phyloP scores from a whole-genome alignment of 1,140 invertebrate species.

The Drosophila hydei region DNA sequence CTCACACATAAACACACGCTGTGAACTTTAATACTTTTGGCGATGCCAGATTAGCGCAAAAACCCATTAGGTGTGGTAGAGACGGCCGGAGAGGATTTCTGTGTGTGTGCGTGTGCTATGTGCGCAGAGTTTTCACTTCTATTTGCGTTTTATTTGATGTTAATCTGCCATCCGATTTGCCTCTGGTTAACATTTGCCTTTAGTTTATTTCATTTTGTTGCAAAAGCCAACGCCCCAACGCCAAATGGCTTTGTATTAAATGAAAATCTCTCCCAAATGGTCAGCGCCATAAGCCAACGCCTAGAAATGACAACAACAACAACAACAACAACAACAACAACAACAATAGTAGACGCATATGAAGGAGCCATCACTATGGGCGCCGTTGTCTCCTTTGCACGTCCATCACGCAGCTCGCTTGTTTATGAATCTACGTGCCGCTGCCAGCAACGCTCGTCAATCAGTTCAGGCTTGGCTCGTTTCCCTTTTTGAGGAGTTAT shows the following conservation, averaged over 20 bases:
- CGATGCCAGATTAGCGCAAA: slow-evolving; percentile 36
- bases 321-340: slow-evolving; percentile 14
- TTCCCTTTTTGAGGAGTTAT: slow-evolving; percentile 56
- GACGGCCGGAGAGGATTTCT: neutral
- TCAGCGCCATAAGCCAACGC: slow-evolving; percentile 63
- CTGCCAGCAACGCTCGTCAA: slow-evolving; percentile 27
- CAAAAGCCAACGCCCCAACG: slow-evolving; percentile 36
- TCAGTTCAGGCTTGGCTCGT: slow-evolving; percentile 30
- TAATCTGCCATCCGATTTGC: slow-evolving; percentile 75
- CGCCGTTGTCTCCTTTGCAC: slow-evolving; percentile 32
- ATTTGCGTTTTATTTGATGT: slow-evolving; percentile 60
- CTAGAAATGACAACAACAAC: slow-evolving; percentile 58
- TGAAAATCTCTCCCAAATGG: slow-evolving; percentile 45
- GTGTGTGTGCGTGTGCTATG: neutral
- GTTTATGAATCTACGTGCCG: slow-evolving; percentile 34
- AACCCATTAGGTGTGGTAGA: slow-evolving; percentile 11
- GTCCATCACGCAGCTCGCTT: slow-evolving; percentile 44
- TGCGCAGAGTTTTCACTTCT: slow-evolving; percentile 43
- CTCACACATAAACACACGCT: neutral
- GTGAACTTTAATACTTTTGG: slow-evolving; percentile 28
- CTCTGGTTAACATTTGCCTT: slow-evolving; percentile 35
- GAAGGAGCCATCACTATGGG: slow-evolving; percentile 33
- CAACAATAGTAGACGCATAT: too few relatives aligned
- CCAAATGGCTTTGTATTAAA: slow-evolving; percentile 25
- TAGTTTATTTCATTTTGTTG: slow-evolving; percentile 9